phyloP scores from a whole-genome alignment of 2,888 invertebrate genomes.

The Scaptomyza cyrtandrae region DNA sequence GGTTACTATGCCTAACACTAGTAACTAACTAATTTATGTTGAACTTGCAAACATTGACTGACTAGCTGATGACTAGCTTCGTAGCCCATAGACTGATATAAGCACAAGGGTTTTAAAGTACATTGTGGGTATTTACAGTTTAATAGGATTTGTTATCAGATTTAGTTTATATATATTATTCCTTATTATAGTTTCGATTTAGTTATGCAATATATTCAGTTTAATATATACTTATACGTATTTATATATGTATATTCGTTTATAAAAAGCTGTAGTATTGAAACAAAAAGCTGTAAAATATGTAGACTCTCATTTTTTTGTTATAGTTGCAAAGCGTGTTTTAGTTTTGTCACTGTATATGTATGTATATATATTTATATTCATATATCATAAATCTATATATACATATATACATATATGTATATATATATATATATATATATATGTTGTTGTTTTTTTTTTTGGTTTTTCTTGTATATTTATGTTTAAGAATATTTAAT shows the following conservation, averaged over 20 bases:
- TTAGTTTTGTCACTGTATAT: slow-evolving; percentile 61
- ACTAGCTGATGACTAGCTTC: slow-evolving; percentile 24
- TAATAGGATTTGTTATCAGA: slow-evolving; percentile 49
- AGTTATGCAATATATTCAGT: slow-evolving; percentile 34
- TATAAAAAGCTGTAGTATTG: slow-evolving; percentile 65
- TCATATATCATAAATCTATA: slow-evolving; percentile 5
- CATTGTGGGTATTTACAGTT: slow-evolving; percentile 73
- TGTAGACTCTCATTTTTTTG: slow-evolving; percentile 38
- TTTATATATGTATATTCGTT: slow-evolving; percentile 29
- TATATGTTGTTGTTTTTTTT: slow-evolving; percentile 13
- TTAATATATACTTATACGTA: slow-evolving; percentile 21
- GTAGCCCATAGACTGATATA: slow-evolving; percentile 37
- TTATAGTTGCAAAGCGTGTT: slow-evolving; percentile 64
- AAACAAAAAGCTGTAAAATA: slow-evolving; percentile 69
- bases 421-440: slow-evolving; percentile 2
- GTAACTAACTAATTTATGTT: slow-evolving; percentile 36
- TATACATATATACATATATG: slow-evolving; percentile 25
- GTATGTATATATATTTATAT: slow-evolving; percentile 41
- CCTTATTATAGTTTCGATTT: slow-evolving; percentile 41
- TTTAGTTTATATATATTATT: slow-evolving; percentile 33
- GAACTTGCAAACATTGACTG: slow-evolving; percentile 58
- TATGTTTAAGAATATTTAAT: slow-evolving; percentile 78
- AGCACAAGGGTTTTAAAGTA: slow-evolving; percentile 64
- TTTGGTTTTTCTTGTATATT: slow-evolving; percentile 70
- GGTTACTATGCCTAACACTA: slow-evolving; percentile 49